Evolutionary conservation across 2,113 vertebrate genomes (phyloP).

Genomic region (Bubo scandiacus): DNA sequence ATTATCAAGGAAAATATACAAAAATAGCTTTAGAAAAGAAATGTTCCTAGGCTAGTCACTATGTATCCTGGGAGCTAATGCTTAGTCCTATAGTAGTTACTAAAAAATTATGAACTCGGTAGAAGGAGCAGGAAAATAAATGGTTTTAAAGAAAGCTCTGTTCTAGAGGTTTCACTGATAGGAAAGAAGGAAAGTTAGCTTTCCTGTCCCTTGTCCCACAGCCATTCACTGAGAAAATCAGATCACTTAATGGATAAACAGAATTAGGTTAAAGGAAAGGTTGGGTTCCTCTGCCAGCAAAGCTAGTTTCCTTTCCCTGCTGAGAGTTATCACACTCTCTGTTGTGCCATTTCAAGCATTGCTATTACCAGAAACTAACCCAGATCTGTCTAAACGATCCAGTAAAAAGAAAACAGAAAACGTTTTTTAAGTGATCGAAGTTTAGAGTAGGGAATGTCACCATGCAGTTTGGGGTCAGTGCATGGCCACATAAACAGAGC

Average conservation of each 20-base stretch:
- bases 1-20: neutral
- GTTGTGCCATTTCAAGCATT: neutral
- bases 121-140: neutral
- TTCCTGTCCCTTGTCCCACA: neutral
- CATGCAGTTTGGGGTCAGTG: neutral
- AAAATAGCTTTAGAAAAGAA: neutral
- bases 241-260: neutral
- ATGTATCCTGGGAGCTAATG: neutral
- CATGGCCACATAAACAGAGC: neutral
- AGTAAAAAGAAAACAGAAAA: neutral
- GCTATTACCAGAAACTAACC: neutral
- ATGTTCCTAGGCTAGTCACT: neutral
- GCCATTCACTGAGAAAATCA: neutral
- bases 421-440: neutral
- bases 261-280: conserved; percentile 12
- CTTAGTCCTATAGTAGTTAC: neutral
- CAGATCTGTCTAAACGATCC: neutral
- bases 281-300: neutral
- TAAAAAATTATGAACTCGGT: neutral
- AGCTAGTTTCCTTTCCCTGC: neutral
- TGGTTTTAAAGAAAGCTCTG: neutral
- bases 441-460: neutral
- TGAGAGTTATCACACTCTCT: neutral
- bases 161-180: neutral
- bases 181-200: neutral